Evolutionary conservation across 1,140 invertebrate species (phyloP).

Genomic region (Ctenoplectra terminalis): DNA sequence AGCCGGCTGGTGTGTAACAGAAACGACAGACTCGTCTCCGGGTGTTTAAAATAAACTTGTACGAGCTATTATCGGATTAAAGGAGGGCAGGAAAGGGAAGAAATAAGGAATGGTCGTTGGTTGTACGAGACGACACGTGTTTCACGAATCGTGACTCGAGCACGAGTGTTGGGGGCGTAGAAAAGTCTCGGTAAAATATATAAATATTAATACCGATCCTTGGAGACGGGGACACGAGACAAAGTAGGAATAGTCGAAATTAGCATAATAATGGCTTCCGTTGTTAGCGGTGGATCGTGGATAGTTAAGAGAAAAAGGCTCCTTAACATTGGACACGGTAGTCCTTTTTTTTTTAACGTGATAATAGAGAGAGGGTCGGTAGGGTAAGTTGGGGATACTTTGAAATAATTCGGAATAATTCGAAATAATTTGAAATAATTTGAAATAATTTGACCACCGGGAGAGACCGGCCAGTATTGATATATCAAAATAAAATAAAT

Average conservation of each 20-base stretch:
- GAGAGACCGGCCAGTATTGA: too few relatives aligned
- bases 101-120: neutral
- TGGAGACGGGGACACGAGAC: too few relatives aligned
- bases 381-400: too few relatives aligned
- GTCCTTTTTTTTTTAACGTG: neutral
- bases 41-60: conserved; percentile 27
- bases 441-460: too few relatives aligned
- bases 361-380: neutral
- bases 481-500: too few relatives aligned
- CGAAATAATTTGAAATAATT: too few relatives aligned
- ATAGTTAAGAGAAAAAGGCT: neutral
- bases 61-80: conserved; percentile 41
- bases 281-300: neutral
- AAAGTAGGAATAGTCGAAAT: neutral
- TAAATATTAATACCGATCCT: conserved; percentile 35
- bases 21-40: conserved; percentile 30
- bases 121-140: conserved; percentile 9
- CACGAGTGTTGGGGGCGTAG: neutral
- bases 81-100: conserved; percentile 1
- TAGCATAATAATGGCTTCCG: conserved; percentile 27
- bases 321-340: neutral
- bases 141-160: neutral
- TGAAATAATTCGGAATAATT: too few relatives aligned
- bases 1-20: neutral
- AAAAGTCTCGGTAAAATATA: neutral